Conservation (phyloP, 2,113 vertebrate genomes). For the Brachypteracias leptosomus region DNA sequence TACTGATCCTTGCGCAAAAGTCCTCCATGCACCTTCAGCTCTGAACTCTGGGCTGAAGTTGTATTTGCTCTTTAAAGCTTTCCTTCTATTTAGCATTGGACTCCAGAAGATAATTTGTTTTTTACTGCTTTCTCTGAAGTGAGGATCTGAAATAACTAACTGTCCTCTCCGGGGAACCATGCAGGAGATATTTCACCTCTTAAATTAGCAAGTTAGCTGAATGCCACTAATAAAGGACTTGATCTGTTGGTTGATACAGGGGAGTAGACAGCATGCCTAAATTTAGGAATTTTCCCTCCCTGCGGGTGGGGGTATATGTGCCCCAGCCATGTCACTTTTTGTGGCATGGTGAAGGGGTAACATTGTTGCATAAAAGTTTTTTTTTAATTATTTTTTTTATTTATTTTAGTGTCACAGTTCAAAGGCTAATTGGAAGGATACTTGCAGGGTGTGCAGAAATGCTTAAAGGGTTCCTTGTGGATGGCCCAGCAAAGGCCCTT, state of each 20-base stretch:
- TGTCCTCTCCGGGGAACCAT: not conserved
- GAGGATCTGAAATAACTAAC: not conserved
- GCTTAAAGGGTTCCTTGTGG: conserved; percentile 68
- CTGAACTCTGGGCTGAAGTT: not conserved
- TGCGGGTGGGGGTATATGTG: rapidly evolving
- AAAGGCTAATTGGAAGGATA: conserved; percentile 26
- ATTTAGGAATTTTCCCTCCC: not conserved
- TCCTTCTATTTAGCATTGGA: not conserved
- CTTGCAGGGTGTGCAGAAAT: conserved; percentile 10
- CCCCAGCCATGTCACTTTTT: not conserved
- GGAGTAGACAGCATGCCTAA: not conserved
- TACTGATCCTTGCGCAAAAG: not conserved
- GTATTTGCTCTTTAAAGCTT: not conserved
- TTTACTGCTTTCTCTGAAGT: not conserved
- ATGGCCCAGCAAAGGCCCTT: conserved; percentile 60
- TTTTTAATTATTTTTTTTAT: not conserved
- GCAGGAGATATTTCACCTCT: not conserved
- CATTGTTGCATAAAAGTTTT: not conserved
- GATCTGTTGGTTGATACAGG: not conserved
- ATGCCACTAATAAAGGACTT: not conserved
- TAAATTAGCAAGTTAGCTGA: not conserved
- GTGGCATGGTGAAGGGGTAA: not conserved
- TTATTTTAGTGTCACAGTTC: not conserved
- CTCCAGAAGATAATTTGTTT: not conserved
- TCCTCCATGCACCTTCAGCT: not conserved